Percentiles rank a stretch among this genome's conserved stretches.
phyloP scores from a whole-genome alignment of 2,113 vertebrate genomes.

The Calonectris borealis region DNA sequence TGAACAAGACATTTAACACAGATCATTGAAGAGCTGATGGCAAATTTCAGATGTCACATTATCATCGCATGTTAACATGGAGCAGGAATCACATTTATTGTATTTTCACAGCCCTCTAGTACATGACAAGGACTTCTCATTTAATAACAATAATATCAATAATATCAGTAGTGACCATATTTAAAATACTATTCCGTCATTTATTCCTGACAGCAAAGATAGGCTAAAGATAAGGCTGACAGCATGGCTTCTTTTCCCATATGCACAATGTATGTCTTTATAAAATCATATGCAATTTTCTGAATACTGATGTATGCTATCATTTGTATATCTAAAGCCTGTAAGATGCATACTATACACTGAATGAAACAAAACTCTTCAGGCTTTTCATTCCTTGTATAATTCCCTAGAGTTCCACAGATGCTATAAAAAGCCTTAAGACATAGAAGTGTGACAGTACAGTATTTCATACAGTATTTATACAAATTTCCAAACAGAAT shows the following conservation, averaged over 20 bases:
- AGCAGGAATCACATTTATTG: neutral
- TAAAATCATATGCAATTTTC: neutral
- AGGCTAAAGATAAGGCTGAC: neutral
- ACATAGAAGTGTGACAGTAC: neutral
- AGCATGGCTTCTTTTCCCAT: neutral
- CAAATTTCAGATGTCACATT: neutral
- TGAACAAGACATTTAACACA: neutral
- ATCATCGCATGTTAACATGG: neutral
- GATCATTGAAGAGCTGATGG: neutral
- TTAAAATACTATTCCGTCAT: neutral
- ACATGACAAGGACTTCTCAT: neutral
- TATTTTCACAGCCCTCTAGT: neutral
- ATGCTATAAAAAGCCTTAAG: conserved; percentile 28
- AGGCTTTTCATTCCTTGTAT: neutral
- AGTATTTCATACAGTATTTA: conserved; percentile 22
- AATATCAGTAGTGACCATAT: neutral
- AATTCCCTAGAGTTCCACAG: conserved; percentile 4
- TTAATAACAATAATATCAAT: neutral
- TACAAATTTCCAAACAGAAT: neutral
- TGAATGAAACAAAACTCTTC: conserved; percentile 24
- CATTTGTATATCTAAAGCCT: conserved; percentile 14
- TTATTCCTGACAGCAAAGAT: neutral
- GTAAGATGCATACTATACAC: neutral
- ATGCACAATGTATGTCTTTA: neutral
- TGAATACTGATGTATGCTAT: neutral